Conservation (phyloP, 2,113 vertebrate genomes). For the Choloepus hoffmanni region DNA sequence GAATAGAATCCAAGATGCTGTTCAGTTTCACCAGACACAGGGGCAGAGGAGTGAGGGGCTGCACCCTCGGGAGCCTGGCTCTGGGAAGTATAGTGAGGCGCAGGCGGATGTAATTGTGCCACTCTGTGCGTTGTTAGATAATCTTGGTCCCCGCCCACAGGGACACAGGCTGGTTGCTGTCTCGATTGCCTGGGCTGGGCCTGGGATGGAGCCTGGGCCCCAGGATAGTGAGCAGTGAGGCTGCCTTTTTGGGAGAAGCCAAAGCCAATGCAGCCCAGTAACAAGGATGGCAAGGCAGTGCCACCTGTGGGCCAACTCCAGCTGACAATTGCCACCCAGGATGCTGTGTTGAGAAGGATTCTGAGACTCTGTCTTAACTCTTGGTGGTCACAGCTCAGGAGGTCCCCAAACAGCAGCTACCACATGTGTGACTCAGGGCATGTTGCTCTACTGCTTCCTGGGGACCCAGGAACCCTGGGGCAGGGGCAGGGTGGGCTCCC, state of each 20-base stretch:
- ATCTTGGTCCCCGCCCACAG: background rate
- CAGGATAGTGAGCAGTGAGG: too few relatives aligned
- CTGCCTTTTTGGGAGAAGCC: background rate
- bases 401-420: background rate
- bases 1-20: background rate
- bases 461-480: background rate
- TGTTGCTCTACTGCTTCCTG: background rate
- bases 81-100: rapidly evolving
- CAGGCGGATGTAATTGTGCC: background rate
- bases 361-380: rapidly evolving
- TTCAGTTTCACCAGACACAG: background rate
- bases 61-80: rapidly evolving
- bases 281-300: background rate
- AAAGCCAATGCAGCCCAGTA: background rate
- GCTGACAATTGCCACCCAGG: background rate
- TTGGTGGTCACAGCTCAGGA: background rate
- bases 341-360: background rate
- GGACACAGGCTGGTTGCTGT: background rate
- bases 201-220: background rate
- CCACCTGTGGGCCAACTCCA: background rate
- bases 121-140: background rate
- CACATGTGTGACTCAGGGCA: background rate
- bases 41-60: background rate
- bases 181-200: background rate
- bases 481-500: too few relatives aligned